These are phyloP conservation scores for Bibio marci DNA, from an alignment of 2,888 invertebrate species.

Conservation along the genomic window DNA sequence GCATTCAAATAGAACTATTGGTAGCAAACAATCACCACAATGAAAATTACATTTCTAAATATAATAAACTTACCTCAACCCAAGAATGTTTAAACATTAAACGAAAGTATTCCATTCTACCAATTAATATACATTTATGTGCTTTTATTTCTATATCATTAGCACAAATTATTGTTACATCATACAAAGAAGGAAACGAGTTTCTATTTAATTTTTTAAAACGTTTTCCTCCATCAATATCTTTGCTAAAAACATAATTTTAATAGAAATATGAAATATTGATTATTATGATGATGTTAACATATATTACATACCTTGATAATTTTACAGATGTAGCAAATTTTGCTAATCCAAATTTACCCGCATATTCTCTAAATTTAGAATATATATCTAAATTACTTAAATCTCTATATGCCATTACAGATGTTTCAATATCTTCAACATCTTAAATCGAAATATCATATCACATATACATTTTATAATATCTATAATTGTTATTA, in stretches of 20 bases:
- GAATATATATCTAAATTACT: conserved; percentile 14
- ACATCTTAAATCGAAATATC: conserved; percentile 17
- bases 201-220: conserved; percentile 31
- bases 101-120: conserved; percentile 69
- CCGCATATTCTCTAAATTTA: conserved; percentile 17
- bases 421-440: conserved; percentile 20
- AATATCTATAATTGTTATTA: background rate
- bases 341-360: conserved; percentile 22
- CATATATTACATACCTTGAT: too few relatives aligned
- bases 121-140: conserved; percentile 66
- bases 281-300: too few relatives aligned
- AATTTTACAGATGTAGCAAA: too few relatives aligned
- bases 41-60: background rate
- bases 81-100: conserved; percentile 69
- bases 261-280: too few relatives aligned
- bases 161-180: conserved; percentile 40
- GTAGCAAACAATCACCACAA: too few relatives aligned
- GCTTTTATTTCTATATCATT: conserved; percentile 38
- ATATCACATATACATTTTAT: background rate
- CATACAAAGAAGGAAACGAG: conserved; percentile 35
- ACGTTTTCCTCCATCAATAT: too few relatives aligned
- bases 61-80: conserved; percentile 40
- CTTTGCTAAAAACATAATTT: too few relatives aligned
- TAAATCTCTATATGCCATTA: conserved; percentile 16
- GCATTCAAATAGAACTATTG: too few relatives aligned